Conservation (phyloP, 2,888 invertebrate genomes). For the Heliconius sara region DNA sequence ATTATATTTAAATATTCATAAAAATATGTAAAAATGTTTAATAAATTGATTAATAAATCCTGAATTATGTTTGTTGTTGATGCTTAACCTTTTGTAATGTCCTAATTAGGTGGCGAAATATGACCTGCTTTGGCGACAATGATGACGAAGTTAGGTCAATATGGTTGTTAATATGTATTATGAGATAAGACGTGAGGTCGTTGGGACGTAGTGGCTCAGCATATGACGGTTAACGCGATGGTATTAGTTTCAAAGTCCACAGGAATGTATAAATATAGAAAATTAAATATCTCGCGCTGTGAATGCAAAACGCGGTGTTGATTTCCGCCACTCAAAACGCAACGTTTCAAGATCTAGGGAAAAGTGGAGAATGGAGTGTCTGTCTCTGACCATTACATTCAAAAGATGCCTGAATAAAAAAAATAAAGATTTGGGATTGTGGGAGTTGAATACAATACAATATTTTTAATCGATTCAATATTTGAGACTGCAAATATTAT, state of each 20-base stretch:
- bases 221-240: too few species aligned
- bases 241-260: too few species aligned
- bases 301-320: too few species aligned
- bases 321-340: too few species aligned
- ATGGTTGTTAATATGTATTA: background rate
- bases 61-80: conserved; percentile 2
- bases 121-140: conserved; percentile 20
- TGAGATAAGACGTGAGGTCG: background rate
- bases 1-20: conserved; percentile 16
- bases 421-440: too few species aligned
- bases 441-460: too few species aligned
- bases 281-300: too few species aligned
- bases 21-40: background rate
- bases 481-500: background rate
- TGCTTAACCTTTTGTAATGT: conserved; percentile 1
- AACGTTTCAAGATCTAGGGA: too few species aligned
- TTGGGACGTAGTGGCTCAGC: background rate
- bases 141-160: background rate
- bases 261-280: too few species aligned
- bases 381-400: too few species aligned
- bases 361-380: too few species aligned
- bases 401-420: too few species aligned
- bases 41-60: conserved; percentile 8
- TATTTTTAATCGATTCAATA: background rate
- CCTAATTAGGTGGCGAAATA: conserved; percentile 15